Percentiles rank a stretch among this genome's conserved stretches.
Conservation (phyloP, 2,113 vertebrate genomes). For the Cervus canadensis region DNA sequence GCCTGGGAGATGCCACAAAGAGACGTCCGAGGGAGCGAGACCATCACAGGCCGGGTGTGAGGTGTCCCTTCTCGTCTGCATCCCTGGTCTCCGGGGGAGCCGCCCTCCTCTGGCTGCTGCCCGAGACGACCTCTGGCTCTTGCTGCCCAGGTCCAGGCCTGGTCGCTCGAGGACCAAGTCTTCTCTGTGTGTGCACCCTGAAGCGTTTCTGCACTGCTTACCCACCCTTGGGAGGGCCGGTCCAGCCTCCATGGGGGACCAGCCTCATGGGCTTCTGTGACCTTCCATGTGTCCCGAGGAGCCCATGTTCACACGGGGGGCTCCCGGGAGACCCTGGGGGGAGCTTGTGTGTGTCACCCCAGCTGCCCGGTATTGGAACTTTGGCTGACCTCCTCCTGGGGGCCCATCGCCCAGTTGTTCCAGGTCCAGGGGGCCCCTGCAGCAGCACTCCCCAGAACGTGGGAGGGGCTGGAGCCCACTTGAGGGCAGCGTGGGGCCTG, state of each 20-base stretch:
- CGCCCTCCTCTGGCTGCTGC: not conserved
- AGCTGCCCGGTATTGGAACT: not conserved
- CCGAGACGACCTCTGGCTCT: too few species aligned
- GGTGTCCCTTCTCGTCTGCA: not conserved
- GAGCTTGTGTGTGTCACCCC: rapidly evolving
- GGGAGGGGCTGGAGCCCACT: not conserved
- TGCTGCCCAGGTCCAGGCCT: not conserved
- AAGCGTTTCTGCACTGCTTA: not conserved
- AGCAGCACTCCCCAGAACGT: not conserved
- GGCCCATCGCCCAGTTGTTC: rapidly evolving
- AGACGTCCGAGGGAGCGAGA: not conserved
- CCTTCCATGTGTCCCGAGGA: not conserved
- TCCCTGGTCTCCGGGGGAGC: not conserved
- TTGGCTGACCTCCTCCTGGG: too few species aligned
- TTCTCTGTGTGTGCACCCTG: not conserved
- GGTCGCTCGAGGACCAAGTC: not conserved
- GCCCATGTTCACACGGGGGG: not conserved
- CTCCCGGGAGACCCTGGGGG: not conserved
- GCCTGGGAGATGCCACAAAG: not conserved
- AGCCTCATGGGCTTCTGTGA: not conserved
- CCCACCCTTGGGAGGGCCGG: not conserved
- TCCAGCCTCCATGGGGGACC: rapidly evolving
- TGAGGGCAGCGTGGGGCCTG: not conserved
- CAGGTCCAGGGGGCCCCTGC: not conserved
- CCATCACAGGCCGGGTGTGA: rapidly evolving